phyloP scores from a whole-genome alignment of 2,113 vertebrate species.

The Gasterosteus aculeatus region DNA sequence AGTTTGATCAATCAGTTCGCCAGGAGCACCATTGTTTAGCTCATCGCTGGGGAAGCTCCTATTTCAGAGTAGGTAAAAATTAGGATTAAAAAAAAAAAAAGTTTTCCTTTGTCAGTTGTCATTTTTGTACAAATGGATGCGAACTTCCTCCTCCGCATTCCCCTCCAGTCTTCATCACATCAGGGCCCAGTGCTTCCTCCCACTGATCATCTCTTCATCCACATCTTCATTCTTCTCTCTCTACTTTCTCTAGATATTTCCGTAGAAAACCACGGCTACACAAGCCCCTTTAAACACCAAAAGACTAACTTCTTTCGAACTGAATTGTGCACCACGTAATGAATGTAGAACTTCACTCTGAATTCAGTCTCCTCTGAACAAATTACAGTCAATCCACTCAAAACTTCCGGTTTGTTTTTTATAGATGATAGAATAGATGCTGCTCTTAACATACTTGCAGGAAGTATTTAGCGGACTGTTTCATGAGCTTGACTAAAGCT shows the following conservation, averaged over 20 bases:
- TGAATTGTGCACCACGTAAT: not conserved
- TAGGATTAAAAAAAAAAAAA: not conserved
- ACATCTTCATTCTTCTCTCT: not conserved
- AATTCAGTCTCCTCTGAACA: not conserved
- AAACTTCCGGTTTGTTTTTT: constrained; percentile 5
- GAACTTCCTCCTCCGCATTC: no score
- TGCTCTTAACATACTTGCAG: constrained; percentile 9
- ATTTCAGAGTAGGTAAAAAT: no score
- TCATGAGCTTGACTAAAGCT: constrained; percentile 31
- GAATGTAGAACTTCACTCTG: not conserved
- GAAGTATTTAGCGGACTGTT: constrained; percentile 47
- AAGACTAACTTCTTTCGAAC: not conserved
- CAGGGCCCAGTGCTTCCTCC: not conserved
- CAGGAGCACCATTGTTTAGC: constrained; percentile 22
- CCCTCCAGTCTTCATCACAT: no score
- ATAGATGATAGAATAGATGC: constrained; percentile 21
- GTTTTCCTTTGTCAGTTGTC: not conserved
- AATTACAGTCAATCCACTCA: not conserved
- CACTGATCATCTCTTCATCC: not conserved
- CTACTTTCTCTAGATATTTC: not conserved
- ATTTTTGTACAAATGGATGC: not conserved
- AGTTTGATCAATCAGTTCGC: constrained; percentile 29
- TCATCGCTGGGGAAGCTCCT: not conserved
- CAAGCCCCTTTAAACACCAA: not conserved
- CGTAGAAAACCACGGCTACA: not conserved